Percentiles rank a stretch among this genome's conserved stretches.
Conservation (phyloP, 2,113 vertebrate species). For the Lasiurus cinereus region DNA sequence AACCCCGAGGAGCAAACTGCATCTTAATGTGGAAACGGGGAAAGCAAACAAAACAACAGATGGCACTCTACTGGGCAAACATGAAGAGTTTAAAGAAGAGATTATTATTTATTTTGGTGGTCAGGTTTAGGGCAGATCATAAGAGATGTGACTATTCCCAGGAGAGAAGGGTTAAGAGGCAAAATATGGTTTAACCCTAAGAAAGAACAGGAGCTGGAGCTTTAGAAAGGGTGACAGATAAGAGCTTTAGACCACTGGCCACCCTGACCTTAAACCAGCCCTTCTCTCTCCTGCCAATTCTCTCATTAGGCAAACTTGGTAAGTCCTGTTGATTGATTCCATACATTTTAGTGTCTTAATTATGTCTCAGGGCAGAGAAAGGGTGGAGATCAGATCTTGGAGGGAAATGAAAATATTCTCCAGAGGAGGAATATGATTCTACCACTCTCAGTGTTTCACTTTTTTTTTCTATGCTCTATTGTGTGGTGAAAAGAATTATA, state of each 20-base stretch:
- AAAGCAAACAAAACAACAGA: not conserved
- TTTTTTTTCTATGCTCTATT: not conserved
- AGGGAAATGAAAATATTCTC: not conserved
- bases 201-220: not conserved
- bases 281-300: not conserved
- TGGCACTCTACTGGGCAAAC: not conserved
- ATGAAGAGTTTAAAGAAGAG: not conserved
- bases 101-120: not conserved
- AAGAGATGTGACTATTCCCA: not conserved
- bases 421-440: not conserved
- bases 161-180: not conserved
- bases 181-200: not conserved
- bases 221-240: not conserved
- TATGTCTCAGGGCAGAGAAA: not conserved
- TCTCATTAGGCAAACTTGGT: not conserved
- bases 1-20: not conserved
- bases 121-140: not conserved
- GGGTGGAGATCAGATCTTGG: not conserved
- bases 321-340: not conserved
- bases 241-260: accelerated
- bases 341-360: not conserved
- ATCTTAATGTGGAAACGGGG: not conserved
- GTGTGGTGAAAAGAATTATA: not conserved
- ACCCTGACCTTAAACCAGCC: accelerated
- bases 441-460: not conserved